Conservation (phyloP, 2,888 invertebrate genomes). For the Serrognathus titanus region DNA sequence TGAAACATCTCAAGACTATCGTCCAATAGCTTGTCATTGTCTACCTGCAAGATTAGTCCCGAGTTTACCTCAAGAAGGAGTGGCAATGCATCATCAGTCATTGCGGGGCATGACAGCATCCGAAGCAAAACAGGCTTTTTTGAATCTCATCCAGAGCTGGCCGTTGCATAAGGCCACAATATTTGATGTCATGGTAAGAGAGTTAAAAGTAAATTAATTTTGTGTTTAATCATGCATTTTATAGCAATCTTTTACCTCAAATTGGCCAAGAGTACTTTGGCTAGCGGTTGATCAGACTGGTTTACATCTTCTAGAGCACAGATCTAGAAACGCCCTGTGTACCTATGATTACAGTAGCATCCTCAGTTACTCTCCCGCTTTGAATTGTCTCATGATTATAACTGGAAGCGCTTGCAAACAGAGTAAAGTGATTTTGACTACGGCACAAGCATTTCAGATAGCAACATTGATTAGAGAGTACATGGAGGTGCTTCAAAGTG, state of each 20-base stretch:
- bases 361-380: conserved; percentile 86
- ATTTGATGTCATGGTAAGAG: conserved; percentile 85
- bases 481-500: conserved; percentile 56
- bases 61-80: conserved; percentile 75
- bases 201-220: neutral
- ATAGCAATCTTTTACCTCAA: conserved; percentile 93
- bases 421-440: conserved; percentile 86
- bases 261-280: conserved; percentile 92
- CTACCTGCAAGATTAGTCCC: conserved; percentile 80
- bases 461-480: conserved; percentile 90
- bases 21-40: conserved; percentile 72
- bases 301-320: conserved; percentile 83
- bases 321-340: conserved; percentile 82
- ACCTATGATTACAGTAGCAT: conserved; percentile 89
- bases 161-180: conserved; percentile 89
- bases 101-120: conserved; percentile 80
- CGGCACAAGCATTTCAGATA: conserved; percentile 90
- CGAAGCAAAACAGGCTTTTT: conserved; percentile 87
- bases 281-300: conserved; percentile 91
- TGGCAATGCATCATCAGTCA: conserved; percentile 87
- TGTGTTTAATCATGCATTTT: conserved; percentile 24
- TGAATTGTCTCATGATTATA: conserved; percentile 90
- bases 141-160: conserved; percentile 91
- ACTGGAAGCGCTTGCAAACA: conserved; percentile 88
- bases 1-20: conserved; percentile 54